phyloP scores from a whole-genome alignment of 2,888 invertebrate species.

The Arge pagana region DNA sequence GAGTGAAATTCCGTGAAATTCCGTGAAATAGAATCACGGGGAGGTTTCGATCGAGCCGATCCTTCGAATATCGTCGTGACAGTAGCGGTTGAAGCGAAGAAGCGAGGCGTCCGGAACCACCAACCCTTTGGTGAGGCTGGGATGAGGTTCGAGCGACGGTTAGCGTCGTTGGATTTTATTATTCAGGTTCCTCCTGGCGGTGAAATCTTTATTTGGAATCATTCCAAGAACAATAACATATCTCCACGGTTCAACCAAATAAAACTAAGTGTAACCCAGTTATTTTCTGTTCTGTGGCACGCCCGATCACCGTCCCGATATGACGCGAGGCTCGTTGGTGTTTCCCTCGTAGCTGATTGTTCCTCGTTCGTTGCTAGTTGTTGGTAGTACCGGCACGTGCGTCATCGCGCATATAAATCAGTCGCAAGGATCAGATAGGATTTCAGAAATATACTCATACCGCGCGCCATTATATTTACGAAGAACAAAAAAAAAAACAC shows the following conservation, averaged over 20 bases:
- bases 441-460: constrained; percentile 54
- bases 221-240: constrained; percentile 59
- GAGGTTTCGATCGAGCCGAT: no score
- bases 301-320: constrained; percentile 47
- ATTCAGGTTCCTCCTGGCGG: constrained; percentile 52
- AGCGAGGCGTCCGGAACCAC: no score
- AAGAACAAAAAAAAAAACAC: constrained; percentile 27
- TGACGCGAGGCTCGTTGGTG: constrained; percentile 35
- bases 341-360: constrained; percentile 37
- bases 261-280: constrained; percentile 58
- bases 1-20: no score
- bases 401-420: constrained; percentile 58
- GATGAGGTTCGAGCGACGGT: background rate
- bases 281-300: constrained; percentile 50
- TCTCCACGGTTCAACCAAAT: constrained; percentile 45
- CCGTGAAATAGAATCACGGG: no score
- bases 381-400: constrained; percentile 57
- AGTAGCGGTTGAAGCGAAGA: no score
- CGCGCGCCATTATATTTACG: constrained; percentile 48
- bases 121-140: constrained; percentile 9
- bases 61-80: no score
- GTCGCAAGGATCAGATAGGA: constrained; percentile 55
- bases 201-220: constrained; percentile 59
- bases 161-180: constrained; percentile 52
- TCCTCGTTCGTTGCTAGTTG: constrained; percentile 43